Evolutionary conservation across 2,113 vertebrate genomes (phyloP).

Genomic region (Synchiropus splendidus): DNA sequence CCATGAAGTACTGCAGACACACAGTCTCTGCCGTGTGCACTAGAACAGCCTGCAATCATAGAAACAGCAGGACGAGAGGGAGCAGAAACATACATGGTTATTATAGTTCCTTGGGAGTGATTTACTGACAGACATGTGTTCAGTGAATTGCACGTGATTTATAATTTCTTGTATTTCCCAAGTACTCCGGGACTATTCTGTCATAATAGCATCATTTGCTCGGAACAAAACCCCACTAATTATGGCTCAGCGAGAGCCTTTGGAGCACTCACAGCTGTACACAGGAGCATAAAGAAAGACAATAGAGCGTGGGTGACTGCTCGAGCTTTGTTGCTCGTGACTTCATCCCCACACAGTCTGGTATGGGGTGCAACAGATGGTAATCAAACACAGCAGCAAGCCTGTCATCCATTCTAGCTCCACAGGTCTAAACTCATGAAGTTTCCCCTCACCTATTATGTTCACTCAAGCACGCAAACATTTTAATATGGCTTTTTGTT

Average conservation of each 20-base stretch:
- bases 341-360: conserved; percentile 60
- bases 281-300: conserved; percentile 55
- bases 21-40: conserved; percentile 56
- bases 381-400: conserved; percentile 63
- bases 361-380: conserved; percentile 51
- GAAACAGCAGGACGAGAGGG: conserved; percentile 48
- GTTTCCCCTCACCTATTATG: conserved; percentile 59
- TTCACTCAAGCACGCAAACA: conserved; percentile 44
- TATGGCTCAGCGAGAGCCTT: conserved; percentile 62
- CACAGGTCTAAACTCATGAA: conserved; percentile 57
- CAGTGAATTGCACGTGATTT: conserved; percentile 64
- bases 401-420: conserved; percentile 53
- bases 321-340: conserved; percentile 56
- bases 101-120: conserved; percentile 58
- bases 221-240: conserved; percentile 66
- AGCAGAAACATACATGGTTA: conserved; percentile 60
- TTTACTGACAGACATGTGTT: conserved; percentile 67
- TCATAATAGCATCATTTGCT: conserved; percentile 68
- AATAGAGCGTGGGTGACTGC: conserved; percentile 64
- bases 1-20: conserved; percentile 57
- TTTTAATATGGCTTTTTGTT: conserved; percentile 57
- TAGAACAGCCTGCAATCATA: conserved; percentile 58
- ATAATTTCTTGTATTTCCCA: conserved; percentile 61
- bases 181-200: conserved; percentile 58
- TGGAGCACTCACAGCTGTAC: conserved; percentile 62